phyloP scores from a whole-genome alignment of 35 echinoderm and acorn worm species.

The Patiria miniata region DNA sequence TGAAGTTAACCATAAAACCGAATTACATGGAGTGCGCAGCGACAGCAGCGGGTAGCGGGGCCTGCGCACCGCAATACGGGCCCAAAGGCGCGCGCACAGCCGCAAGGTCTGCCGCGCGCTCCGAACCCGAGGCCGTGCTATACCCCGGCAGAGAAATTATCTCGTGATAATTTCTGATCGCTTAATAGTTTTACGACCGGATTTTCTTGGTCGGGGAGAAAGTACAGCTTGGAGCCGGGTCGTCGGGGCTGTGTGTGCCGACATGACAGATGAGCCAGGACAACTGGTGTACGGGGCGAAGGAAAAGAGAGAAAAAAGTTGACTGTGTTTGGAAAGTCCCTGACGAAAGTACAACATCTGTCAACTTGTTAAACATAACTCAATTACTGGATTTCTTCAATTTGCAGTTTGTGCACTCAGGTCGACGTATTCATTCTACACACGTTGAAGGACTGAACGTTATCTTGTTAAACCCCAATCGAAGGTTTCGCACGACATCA shows the following conservation, averaged over 20 bases:
- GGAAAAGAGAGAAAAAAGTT: background rate
- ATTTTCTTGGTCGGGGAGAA: background rate
- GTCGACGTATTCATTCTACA: too few species aligned
- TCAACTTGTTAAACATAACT: constrained; percentile 14
- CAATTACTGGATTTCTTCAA: background rate
- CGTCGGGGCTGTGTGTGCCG: background rate
- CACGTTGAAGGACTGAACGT: too few species aligned
- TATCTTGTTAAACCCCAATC: too few species aligned
- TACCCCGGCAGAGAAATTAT: background rate
- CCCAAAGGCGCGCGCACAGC: background rate
- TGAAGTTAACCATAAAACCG: too few species aligned
- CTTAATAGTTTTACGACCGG: background rate
- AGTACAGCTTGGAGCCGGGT: background rate
- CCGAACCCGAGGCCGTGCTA: background rate
- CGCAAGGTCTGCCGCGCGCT: background rate
- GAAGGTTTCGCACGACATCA: too few species aligned
- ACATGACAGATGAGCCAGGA: background rate
- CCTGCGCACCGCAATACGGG: background rate
- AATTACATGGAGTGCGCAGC: too few species aligned
- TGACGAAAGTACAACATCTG: background rate
- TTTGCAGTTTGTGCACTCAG: background rate
- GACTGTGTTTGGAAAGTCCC: background rate
- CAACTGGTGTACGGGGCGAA: background rate
- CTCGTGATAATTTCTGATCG: constrained; percentile 23
- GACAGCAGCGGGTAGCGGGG: too few species aligned